Evolutionary conservation across 2,113 vertebrate species (phyloP).

Genomic region (Pyrgilauda ruficollis): DNA sequence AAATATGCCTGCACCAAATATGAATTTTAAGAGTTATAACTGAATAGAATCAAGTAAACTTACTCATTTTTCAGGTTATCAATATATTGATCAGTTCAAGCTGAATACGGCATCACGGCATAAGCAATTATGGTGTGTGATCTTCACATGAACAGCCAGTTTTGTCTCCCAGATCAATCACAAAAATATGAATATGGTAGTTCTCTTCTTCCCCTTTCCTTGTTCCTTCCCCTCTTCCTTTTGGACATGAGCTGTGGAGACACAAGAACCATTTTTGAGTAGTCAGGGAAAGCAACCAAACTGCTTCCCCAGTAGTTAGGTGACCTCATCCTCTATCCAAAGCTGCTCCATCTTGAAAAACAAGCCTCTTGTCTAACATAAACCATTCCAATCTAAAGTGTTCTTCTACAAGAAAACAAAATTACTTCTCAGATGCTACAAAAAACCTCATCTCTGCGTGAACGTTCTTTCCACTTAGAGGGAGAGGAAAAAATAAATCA

Average conservation of each 20-base stretch:
- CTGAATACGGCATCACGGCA: not conserved
- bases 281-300: not conserved
- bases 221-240: not conserved
- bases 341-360: not conserved
- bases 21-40: not conserved
- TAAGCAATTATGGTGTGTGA: not conserved
- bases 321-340: not conserved
- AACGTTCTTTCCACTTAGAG: not conserved
- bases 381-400: not conserved
- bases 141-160: not conserved
- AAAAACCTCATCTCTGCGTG: not conserved
- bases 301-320: not conserved
- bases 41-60: not conserved
- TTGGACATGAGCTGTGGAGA: not conserved
- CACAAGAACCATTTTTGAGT: not conserved
- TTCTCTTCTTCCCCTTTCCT: not conserved
- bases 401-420: not conserved
- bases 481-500: not conserved
- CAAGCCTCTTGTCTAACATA: not conserved
- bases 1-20: not conserved
- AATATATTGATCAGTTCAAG: not conserved
- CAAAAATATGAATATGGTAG: not conserved
- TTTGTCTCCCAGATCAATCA: not conserved
- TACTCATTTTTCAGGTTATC: not conserved
- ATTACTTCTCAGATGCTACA: not conserved